Conservation (phyloP, 2,113 vertebrate genomes). For the Daboia siamensis region DNA sequence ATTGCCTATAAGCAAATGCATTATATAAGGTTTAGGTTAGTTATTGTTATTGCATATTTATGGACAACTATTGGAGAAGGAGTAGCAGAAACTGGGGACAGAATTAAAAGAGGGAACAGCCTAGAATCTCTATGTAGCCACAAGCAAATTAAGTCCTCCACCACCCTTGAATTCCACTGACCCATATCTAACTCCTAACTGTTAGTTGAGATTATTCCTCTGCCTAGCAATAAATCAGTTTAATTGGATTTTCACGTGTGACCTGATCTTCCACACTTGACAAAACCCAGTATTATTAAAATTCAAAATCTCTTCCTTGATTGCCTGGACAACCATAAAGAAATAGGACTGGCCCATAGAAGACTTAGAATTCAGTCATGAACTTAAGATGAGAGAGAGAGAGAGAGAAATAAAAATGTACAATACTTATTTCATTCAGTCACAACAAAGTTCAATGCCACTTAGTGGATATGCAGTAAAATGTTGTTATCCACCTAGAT, state of each 20-base stretch:
- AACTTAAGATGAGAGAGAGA: not conserved
- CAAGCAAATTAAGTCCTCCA: not conserved
- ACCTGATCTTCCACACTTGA: not conserved
- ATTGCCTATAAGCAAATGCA: constrained; percentile 16
- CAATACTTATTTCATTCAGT: not conserved
- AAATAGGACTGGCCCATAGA: not conserved
- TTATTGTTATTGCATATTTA: not conserved
- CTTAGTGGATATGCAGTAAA: not conserved
- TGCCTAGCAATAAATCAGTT: not conserved
- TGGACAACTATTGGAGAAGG: not conserved
- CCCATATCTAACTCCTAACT: not conserved
- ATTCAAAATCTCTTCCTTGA: not conserved
- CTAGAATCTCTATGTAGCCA: not conserved
- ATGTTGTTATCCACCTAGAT: not conserved
- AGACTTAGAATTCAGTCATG: not conserved
- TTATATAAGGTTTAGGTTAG: constrained; percentile 11
- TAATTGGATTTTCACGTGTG: not conserved
- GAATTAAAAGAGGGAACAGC: not conserved
- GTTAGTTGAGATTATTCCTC: not conserved
- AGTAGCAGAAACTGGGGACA: not conserved
- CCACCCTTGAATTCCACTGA: not conserved
- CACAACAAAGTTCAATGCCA: not conserved
- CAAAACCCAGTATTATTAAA: not conserved
- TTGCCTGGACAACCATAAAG: too few relatives aligned
- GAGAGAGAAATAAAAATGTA: accelerated